A percentile compares a stretch with the other conserved stretches of the same genome.
phyloP scores from a whole-genome alignment of 2,888 invertebrate species.

The Orthosia gothica region DNA sequence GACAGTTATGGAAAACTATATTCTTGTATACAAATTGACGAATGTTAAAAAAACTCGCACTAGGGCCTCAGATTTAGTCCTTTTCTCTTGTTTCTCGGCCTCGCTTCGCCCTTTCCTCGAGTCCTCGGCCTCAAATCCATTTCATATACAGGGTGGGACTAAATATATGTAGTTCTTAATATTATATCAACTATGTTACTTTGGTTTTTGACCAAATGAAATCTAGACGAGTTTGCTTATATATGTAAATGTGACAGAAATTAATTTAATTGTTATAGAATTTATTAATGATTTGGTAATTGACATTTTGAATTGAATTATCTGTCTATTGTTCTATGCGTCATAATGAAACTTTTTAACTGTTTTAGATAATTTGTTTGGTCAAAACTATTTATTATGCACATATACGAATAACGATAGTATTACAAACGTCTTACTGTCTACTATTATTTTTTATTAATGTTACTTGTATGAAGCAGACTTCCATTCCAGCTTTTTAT shows the following conservation, averaged over 20 bases:
- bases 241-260: conserved; percentile 18
- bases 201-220: conserved; percentile 61
- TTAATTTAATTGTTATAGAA: conserved; percentile 1
- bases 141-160: conserved; percentile 72
- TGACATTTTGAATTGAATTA: conserved; percentile 19
- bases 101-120: conserved; percentile 3
- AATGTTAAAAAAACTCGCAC: too few species aligned
- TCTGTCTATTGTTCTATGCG: neutral
- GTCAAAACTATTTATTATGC: conserved; percentile 56
- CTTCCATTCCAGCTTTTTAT: conserved; percentile 71
- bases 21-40: too few species aligned
- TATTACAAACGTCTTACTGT: conserved; percentile 47
- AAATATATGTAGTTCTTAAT: conserved; percentile 61
- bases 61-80: neutral
- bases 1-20: too few species aligned
- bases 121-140: conserved; percentile 49
- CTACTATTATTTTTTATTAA: conserved; percentile 58
- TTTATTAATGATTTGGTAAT: conserved; percentile 17
- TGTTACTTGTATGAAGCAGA: conserved; percentile 62
- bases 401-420: conserved; percentile 52
- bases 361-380: conserved; percentile 51
- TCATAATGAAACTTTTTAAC: neutral
- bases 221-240: conserved; percentile 23
- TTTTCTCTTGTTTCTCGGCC: neutral
- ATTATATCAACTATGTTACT: conserved; percentile 50